phyloP scores from a whole-genome alignment of 2,113 vertebrate species.

The Rhabdomys dilectus region DNA sequence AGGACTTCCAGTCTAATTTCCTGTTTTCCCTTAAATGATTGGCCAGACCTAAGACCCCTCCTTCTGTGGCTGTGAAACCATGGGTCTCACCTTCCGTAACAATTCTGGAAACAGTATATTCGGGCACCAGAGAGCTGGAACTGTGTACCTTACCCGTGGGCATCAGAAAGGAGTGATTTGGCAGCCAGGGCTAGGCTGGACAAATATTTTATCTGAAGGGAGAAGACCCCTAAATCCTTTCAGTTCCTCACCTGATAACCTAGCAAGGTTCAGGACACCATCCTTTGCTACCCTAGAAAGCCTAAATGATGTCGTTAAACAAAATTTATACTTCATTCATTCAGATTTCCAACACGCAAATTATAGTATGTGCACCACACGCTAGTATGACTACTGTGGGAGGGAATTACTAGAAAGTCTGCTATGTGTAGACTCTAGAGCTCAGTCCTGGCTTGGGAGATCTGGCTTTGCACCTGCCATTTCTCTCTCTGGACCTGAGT shows the following conservation, averaged over 20 bases:
- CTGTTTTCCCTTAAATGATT: background rate
- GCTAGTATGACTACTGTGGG: accelerated
- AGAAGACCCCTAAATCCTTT: background rate
- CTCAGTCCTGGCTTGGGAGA: background rate
- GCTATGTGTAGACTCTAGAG: background rate
- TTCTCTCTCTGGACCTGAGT: background rate
- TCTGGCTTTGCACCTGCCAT: too few species aligned
- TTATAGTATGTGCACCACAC: background rate
- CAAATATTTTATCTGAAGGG: background rate
- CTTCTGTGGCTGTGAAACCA: background rate
- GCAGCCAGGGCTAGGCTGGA: background rate
- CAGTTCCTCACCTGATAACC: background rate
- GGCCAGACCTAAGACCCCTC: background rate
- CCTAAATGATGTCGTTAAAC: too few species aligned
- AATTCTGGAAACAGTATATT: background rate
- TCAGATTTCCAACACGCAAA: background rate
- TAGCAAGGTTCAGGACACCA: too few species aligned
- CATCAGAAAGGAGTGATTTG: too few species aligned
- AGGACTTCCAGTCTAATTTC: background rate
- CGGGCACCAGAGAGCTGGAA: background rate
- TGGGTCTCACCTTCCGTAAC: background rate
- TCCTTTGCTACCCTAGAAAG: background rate
- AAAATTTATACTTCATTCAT: background rate
- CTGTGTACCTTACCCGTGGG: background rate
- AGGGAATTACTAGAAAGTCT: too few species aligned